Conservation (phyloP, 2,888 invertebrate species). For the Ischnus inquisitorius region DNA sequence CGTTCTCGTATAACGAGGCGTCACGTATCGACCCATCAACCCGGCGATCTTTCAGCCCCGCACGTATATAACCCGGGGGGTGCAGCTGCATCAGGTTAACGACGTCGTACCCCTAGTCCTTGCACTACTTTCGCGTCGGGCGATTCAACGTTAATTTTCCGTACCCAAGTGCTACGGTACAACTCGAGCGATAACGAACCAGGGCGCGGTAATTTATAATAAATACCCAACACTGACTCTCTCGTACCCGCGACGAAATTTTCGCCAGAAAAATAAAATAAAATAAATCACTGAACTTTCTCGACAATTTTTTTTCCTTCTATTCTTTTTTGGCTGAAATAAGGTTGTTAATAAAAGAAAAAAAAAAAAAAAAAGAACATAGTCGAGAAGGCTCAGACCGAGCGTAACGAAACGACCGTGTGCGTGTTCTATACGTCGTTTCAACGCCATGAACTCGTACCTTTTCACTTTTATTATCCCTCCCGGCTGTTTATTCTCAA, state of each 20-base stretch:
- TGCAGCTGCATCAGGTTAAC: slow-evolving; percentile 59
- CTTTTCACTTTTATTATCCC: slow-evolving; percentile 34
- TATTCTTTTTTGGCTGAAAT: background rate
- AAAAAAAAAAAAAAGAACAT: background rate
- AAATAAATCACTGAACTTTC: background rate
- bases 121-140: slow-evolving; percentile 57
- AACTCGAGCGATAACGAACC: slow-evolving; percentile 48
- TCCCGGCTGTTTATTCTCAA: slow-evolving; percentile 32
- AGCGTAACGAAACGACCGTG: background rate
- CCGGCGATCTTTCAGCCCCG: slow-evolving; percentile 50
- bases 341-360: background rate
- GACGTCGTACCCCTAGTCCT: slow-evolving; percentile 59
- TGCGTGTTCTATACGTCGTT: background rate
- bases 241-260: background rate
- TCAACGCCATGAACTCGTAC: background rate
- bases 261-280: background rate
- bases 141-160: slow-evolving; percentile 56
- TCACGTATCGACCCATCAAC: slow-evolving; percentile 54
- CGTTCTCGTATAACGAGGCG: slow-evolving; percentile 19
- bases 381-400: background rate
- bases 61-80: slow-evolving; percentile 8
- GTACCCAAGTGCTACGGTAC: slow-evolving; percentile 8
- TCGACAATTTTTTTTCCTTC: background rate
- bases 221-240: background rate
- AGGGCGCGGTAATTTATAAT: slow-evolving; percentile 8